phyloP scores from a whole-genome alignment of 2,888 invertebrate genomes.

The Eilema depressum region DNA sequence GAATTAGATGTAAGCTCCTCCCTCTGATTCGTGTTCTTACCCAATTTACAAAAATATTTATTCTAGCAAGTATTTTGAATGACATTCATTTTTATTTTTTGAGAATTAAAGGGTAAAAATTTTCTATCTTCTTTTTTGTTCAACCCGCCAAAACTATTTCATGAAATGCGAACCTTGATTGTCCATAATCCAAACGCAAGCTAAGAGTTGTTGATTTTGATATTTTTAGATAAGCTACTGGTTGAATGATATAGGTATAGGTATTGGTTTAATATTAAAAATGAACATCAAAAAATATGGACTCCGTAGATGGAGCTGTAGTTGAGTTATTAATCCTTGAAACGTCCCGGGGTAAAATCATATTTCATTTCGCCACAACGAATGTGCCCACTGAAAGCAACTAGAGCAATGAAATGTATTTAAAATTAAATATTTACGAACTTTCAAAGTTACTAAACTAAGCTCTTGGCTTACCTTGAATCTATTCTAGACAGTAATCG shows the following conservation, averaged over 20 bases:
- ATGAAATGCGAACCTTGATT: background rate
- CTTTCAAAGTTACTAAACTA: background rate
- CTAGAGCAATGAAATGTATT: background rate
- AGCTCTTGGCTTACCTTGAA: background rate
- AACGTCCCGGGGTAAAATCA: background rate
- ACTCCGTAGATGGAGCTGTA: background rate
- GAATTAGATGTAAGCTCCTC: background rate
- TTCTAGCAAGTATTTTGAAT: background rate
- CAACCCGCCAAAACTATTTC: no score
- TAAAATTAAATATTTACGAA: background rate
- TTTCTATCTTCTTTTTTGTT: no score
- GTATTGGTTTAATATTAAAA: background rate
- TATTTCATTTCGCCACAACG: background rate
- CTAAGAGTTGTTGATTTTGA: no score
- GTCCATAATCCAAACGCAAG: background rate
- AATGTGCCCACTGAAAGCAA: background rate
- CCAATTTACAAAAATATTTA: no score
- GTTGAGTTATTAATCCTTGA: background rate
- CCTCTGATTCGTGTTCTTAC: background rate
- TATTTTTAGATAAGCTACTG: background rate
- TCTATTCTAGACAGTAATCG: conserved; percentile 32
- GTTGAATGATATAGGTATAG: no score
- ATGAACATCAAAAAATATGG: background rate
- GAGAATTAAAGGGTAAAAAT: no score
- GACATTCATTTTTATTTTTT: background rate